These are phyloP conservation scores for Botrylloides violaceus DNA, from an alignment of 23 tunicate species.

Conservation along the genomic window DNA sequence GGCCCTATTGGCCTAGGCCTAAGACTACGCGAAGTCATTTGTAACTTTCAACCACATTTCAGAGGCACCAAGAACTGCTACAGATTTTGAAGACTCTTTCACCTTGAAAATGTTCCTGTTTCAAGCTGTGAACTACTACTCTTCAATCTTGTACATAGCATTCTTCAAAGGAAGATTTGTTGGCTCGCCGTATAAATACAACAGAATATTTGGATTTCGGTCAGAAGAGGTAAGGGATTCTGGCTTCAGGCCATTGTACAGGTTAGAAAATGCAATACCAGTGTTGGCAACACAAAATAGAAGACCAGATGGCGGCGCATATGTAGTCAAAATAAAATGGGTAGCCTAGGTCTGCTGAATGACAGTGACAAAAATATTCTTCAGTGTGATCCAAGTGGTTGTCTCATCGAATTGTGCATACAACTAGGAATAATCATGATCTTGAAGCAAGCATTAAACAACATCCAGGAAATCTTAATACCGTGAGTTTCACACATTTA, in stretches of 20 bases:
- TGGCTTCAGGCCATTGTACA: too few species aligned
- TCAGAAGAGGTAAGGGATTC: constrained; percentile 51
- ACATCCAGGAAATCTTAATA: constrained; percentile 33
- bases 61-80: constrained; percentile 61
- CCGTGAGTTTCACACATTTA: constrained; percentile 38
- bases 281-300: too few species aligned
- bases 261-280: too few species aligned
- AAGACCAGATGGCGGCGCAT: too few species aligned
- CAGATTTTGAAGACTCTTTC: constrained; percentile 59
- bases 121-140: constrained; percentile 75
- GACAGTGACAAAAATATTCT: too few species aligned
- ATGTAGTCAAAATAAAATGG: too few species aligned
- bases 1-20: too few species aligned
- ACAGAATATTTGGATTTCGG: constrained; percentile 27
- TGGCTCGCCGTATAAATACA: constrained; percentile 45
- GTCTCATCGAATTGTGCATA: constrained; percentile 61
- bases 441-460: constrained; percentile 53
- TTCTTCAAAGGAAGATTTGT: constrained; percentile 56
- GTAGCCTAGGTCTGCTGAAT: too few species aligned
- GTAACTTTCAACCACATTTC: not conserved
- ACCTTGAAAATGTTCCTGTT: constrained; percentile 74
- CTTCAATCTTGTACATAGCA: constrained; percentile 61
- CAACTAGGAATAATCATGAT: constrained; percentile 56
- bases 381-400: constrained; percentile 70
- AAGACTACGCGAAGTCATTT: too few species aligned